Conservation (phyloP, 2,113 vertebrate genomes). For the Lepisosteus oculatus region DNA sequence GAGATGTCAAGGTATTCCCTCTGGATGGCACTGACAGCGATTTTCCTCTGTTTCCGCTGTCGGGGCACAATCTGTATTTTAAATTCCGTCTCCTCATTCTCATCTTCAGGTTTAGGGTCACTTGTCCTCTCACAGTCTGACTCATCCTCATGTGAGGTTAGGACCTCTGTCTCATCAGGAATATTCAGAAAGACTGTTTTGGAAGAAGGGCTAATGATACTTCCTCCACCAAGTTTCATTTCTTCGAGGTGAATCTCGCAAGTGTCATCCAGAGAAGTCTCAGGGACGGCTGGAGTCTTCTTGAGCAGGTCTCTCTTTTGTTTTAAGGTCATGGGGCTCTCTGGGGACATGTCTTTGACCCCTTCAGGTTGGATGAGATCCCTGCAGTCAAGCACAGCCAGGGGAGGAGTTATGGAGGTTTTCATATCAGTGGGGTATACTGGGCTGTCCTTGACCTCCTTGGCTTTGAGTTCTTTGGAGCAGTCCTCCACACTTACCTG, state of each 20-base stretch:
- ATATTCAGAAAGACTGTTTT: constrained; percentile 81
- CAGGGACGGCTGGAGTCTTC: constrained; percentile 81
- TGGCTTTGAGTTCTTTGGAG: constrained; percentile 65
- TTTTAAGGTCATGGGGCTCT: constrained; percentile 84
- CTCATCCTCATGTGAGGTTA: constrained; percentile 71
- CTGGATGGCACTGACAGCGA: constrained; percentile 96
- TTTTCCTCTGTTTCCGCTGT: constrained; percentile 94
- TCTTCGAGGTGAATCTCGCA: constrained; percentile 53
- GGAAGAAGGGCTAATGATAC: constrained; percentile 60
- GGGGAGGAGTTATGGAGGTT: constrained; percentile 46
- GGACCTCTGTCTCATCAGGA: constrained; percentile 76
- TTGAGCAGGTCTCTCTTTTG: constrained; percentile 89
- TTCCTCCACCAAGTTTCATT: constrained; percentile 43
- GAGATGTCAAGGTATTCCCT: constrained; percentile 97
- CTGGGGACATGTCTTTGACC: constrained; percentile 53
- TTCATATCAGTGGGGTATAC: constrained; percentile 40
- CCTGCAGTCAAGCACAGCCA: constrained; percentile 52
- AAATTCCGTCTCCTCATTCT: constrained; percentile 87
- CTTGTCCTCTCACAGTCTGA: constrained; percentile 75
- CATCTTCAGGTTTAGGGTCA: constrained; percentile 75
- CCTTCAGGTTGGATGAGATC: constrained; percentile 46
- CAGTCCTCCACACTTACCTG: constrained; percentile 90
- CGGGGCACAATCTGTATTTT: constrained; percentile 97
- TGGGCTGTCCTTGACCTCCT: constrained; percentile 47
- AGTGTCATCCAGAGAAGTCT: constrained; percentile 79